Evolutionary conservation across 2,888 invertebrate genomes (phyloP).

Genomic region (Desoria tigrina): DNA sequence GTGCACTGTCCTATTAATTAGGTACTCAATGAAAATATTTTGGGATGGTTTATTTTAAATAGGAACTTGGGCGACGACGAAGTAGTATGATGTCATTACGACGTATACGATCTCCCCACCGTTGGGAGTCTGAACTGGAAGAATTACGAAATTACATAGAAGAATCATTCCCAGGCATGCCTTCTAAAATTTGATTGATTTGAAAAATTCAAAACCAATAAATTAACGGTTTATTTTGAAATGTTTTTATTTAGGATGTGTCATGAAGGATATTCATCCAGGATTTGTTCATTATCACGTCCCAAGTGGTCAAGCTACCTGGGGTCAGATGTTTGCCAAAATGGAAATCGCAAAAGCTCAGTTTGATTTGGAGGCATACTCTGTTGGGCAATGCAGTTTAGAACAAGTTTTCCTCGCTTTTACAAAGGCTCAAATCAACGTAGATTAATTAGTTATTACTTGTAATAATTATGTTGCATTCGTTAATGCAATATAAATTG

Average conservation of each 20-base stretch:
- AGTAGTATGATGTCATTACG: conserved; percentile 12
- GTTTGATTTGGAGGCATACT: conserved; percentile 72
- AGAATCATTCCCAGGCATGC: conserved; percentile 31
- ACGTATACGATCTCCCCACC: not conserved
- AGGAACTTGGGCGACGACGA: conserved; percentile 13
- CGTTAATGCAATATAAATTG: too few species aligned
- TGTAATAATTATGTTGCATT: too few species aligned
- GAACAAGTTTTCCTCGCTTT: conserved; percentile 66
- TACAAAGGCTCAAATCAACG: conserved; percentile 40
- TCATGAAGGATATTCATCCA: conserved; percentile 14
- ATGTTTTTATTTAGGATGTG: not conserved
- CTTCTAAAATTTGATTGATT: not conserved
- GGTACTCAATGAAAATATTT: not conserved
- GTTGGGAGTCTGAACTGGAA: conserved; percentile 36
- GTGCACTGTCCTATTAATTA: too few species aligned
- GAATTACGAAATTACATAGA: conserved; percentile 32
- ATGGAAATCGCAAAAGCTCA: conserved; percentile 58
- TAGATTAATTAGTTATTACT: conserved; percentile 13
- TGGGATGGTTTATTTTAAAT: too few species aligned
- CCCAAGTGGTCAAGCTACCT: conserved; percentile 58
- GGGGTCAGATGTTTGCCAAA: conserved; percentile 69
- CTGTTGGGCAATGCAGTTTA: conserved; percentile 74
- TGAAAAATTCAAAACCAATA: not conserved
- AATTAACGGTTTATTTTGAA: not conserved
- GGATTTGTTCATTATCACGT: conserved; percentile 42